Evolutionary conservation across 2,113 vertebrate genomes (phyloP), one percentile per base, ranked within the genome.

Genomic region (Leptosomus discolor): DNA sequence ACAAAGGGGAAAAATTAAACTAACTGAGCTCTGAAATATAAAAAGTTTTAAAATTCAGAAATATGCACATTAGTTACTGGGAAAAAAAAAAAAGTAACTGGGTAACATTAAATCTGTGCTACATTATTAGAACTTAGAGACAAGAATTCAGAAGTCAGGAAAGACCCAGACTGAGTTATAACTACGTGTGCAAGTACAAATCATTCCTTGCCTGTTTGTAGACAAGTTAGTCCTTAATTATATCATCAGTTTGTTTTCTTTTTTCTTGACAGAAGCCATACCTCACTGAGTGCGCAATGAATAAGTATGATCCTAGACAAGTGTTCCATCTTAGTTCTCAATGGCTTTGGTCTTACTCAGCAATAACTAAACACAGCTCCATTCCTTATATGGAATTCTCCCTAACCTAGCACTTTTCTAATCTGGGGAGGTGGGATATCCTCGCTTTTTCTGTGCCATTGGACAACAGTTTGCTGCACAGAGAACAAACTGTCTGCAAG

Each of bases 341-440:
- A 24, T 36, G 34, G 57, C 17, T 76, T 61, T 7, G 4, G 12
- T 48, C 26, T 75, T 23, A 57, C 17, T 79, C n/a, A 74, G 8
- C 43, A 34, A 8, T 32, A 67, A 50, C 37, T 19, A 24, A 45
- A 41, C 51, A 73, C 68, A 87, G 36, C 10, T 73, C n/a, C 32
- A 61, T 14, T 18, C 12, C 54, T 85, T 87, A 39, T 30, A 39
- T 4, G 9, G 22, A 45, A 50, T 57, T 50, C 24, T 67, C 43
- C 22, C 13, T 12, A 9, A 16, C 5, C 8, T 6, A 61, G 18
- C 3, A 2, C 46, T 68, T 67, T 0, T 1, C 51, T 30, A 2
- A 7, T 7, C 9, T 11, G 29, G 7, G 7, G 0, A 16, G 8
- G 7, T 17, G 7, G 17, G 26, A 54, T 58, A 43, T 6, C 41